These are phyloP conservation scores for Yponomeuta plumbellus DNA, from an alignment of 2,888 invertebrate species.

Conservation along the genomic window DNA sequence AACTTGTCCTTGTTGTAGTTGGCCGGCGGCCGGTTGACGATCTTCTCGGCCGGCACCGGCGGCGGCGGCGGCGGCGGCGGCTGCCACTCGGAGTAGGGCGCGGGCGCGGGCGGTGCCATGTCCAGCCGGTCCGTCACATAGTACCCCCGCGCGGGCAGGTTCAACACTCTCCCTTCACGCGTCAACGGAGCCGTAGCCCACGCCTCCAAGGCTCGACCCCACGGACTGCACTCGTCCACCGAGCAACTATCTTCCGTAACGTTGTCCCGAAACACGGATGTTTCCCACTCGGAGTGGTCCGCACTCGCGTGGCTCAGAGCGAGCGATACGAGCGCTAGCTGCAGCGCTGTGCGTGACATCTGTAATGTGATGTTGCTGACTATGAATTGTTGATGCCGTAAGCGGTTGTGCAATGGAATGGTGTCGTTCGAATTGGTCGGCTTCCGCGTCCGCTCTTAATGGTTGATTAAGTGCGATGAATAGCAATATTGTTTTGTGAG, in stretches of 20 bases:
- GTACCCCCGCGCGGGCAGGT: slow-evolving; percentile 56
- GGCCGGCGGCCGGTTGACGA: slow-evolving; percentile 58
- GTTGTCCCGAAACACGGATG: slow-evolving; percentile 27
- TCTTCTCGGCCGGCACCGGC: slow-evolving; percentile 52
- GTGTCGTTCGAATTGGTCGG: background rate
- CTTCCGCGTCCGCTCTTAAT: background rate
- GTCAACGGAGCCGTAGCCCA: slow-evolving; percentile 71
- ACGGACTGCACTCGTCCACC: slow-evolving; percentile 59
- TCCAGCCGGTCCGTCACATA: slow-evolving; percentile 55
- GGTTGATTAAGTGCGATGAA: background rate
- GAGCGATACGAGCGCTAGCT: background rate
- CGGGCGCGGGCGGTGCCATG: slow-evolving; percentile 28
- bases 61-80: slow-evolving; percentile 41
- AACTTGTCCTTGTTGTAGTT: slow-evolving; percentile 61
- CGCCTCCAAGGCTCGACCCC: slow-evolving; percentile 79
- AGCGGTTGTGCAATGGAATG: background rate
- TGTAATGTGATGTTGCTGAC: slow-evolving; percentile 18
- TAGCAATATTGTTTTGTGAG: background rate
- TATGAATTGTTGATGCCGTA: background rate
- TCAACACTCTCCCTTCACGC: slow-evolving; percentile 65
- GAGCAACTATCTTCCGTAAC: slow-evolving; percentile 26
- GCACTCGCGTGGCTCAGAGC: background rate
- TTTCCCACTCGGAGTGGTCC: slow-evolving; percentile 13
- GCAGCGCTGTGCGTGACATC: slow-evolving; percentile 25
- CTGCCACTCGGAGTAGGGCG: slow-evolving; percentile 60